Evolutionary conservation across 2,113 vertebrate species (phyloP), one percentile per base, ranked within the genome.

Genomic region (Cairina moschata): DNA sequence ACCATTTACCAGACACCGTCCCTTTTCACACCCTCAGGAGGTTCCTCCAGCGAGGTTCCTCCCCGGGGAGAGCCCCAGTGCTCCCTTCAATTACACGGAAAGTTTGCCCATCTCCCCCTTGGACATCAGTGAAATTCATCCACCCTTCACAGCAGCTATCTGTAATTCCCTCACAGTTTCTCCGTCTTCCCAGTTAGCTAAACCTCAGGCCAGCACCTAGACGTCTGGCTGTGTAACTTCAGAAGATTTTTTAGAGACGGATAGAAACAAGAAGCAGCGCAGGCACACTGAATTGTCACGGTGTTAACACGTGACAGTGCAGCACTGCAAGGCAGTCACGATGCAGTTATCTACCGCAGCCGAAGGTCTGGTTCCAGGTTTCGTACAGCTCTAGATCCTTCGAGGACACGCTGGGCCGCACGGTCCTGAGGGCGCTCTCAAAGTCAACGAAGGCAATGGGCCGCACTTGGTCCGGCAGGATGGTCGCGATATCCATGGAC

Each of bases 361-460:
- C 99, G 71, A 99, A 99, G 0, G 98, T 99, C 94, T 98, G 98
- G 95, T 99, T 99, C 99, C 99, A 99, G 23, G 98, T 97, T 56
- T 99, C 99, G 56, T 99, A 99, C 22, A 99, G 97, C 92, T 99
- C 98, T 36, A 99, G 85, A 89, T 99, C 99, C 96, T 97, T 98
- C 1, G 97, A 71, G 25, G 99, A 99, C 34, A 99, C 98, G 1
- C 99, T 99, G 52, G 99, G 99, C 4, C 99, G 97, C 67, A 99
- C 99, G 0, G 98, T 98, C 84, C 95, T 98, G 68, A 99, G 98
- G 67, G 99, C 99, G 12, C 98, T 98, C 95, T 99, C 98, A 28
- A 99, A 99, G 92, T 99, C 99, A 13, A 82, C 13, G 69, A 98
- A 98, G 11, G 98, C 90, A 85, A 99, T 99, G 1, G 99, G 98